Evolutionary conservation across 2,888 invertebrate species (phyloP).

Genomic region (Glaucopsyche alexis): DNA sequence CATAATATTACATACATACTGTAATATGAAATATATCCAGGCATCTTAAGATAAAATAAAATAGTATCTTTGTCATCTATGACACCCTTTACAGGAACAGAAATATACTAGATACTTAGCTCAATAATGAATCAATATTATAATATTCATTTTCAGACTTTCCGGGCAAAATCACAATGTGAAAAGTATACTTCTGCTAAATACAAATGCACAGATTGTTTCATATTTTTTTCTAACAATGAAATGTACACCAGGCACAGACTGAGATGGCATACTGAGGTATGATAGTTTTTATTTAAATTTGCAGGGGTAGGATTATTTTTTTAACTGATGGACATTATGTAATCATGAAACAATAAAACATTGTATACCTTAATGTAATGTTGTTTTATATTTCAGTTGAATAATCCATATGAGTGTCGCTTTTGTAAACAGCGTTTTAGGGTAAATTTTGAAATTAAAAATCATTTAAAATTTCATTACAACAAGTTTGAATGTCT

Average conservation of each 20-base stretch:
- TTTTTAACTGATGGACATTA: not conserved
- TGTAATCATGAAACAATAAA: not conserved
- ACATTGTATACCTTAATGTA: not conserved
- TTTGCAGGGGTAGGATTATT: too few relatives aligned
- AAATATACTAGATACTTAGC: too few relatives aligned
- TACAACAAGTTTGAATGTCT: constrained; percentile 61
- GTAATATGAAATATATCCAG: too few relatives aligned
- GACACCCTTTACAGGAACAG: too few relatives aligned
- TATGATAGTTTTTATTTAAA: constrained; percentile 39
- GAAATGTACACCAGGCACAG: constrained; percentile 60
- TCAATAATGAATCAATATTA: too few relatives aligned
- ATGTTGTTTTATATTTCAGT: constrained; percentile 31
- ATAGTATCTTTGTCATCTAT: too few relatives aligned
- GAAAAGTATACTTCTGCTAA: constrained; percentile 53
- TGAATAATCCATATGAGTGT: constrained; percentile 51
- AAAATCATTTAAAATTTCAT: constrained; percentile 56
- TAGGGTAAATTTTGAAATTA: constrained; percentile 53
- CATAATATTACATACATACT: too few relatives aligned
- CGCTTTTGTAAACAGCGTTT: constrained; percentile 62
- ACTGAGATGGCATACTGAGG: constrained; percentile 58
- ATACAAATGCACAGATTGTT: constrained; percentile 62
- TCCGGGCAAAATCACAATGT: constrained; percentile 48
- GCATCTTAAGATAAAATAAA: too few relatives aligned
- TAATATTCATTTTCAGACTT: constrained; percentile 42
- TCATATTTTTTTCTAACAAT: constrained; percentile 63